These are phyloP conservation scores for Rhynchomys soricoides DNA, from an alignment of 2,113 vertebrate genomes.

Conservation along the genomic window DNA sequence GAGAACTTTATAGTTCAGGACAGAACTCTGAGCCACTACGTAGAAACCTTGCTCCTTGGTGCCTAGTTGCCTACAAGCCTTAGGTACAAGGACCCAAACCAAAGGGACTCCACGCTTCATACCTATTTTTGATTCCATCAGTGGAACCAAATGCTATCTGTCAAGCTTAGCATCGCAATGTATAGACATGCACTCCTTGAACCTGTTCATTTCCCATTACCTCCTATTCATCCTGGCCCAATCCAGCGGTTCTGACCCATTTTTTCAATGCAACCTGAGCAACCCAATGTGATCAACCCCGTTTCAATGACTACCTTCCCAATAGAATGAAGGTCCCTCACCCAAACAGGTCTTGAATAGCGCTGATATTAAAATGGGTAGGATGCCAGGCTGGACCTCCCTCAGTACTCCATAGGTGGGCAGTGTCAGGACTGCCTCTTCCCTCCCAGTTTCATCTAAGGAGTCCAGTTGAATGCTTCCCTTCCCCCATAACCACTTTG, in stretches of 20 bases:
- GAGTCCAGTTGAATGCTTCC: background rate
- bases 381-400: no score
- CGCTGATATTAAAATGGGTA: background rate
- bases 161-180: background rate
- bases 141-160: background rate
- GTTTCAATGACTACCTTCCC: background rate
- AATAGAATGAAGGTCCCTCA: background rate
- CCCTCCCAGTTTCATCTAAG: background rate
- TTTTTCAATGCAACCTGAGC: background rate
- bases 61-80: background rate
- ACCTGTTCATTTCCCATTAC: background rate
- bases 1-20: background rate
- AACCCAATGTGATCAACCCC: background rate
- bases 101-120: background rate
- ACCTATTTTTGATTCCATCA: background rate
- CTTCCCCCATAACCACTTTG: background rate
- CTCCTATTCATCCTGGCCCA: background rate
- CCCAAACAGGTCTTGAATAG: background rate
- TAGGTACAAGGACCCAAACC: background rate
- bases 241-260: background rate
- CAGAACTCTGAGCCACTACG: background rate
- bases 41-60: background rate
- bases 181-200: background rate
- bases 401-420: background rate
- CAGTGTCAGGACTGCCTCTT: background rate